Evolutionary conservation across 1,140 invertebrate species (phyloP), one percentile per base, ranked within the genome.

Genomic region (Drosophila ohnishii): DNA sequence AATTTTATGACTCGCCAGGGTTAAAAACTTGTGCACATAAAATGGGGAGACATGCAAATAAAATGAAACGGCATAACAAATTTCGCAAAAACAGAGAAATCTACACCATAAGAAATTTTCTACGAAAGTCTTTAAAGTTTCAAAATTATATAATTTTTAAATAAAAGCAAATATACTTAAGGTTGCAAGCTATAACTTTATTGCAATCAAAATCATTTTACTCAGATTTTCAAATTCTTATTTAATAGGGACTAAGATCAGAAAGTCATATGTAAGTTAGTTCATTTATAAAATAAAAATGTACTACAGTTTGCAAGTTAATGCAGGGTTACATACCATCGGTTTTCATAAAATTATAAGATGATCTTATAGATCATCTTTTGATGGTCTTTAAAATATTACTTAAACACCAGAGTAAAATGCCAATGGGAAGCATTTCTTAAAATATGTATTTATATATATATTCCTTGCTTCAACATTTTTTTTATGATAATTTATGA

Each of bases 1-100:
- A 85, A 85, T 85, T 85, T 84, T 84, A 84, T 84, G 81, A 80
- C 67, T 80, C 81, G 77, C 32, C 67, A 70, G 81, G 81, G 81
- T 85, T 84, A 85, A 80, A 84, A 84, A 84, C 59, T 83, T 83
- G 69, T 79, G 53, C 67, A 69, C 62, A 83, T 75, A 72, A 67
- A 79, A 80, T 58, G 57, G 63, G 59, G 55, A 70, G 50, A 64
- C 67, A 61, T 64, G 70, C 74, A 72, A 86, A 71, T 78, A 67
- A 85, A 77, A 78, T 67, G 59, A 67, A 66, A 61, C 50, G 51
- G 30, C 40, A 66, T 63, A 70, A 48, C 64, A 73, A 61, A 79
- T 79, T 75, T 75, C 40, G 47, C 58, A 75, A 57, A 75, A 56
- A 45, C 45, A 34, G 10, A 39, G 40, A 19, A 13, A 9, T 19